Base-by-base conservation (phyloP, 2,888 invertebrate species). In the Disparrhopalites patrizii region DNA sequence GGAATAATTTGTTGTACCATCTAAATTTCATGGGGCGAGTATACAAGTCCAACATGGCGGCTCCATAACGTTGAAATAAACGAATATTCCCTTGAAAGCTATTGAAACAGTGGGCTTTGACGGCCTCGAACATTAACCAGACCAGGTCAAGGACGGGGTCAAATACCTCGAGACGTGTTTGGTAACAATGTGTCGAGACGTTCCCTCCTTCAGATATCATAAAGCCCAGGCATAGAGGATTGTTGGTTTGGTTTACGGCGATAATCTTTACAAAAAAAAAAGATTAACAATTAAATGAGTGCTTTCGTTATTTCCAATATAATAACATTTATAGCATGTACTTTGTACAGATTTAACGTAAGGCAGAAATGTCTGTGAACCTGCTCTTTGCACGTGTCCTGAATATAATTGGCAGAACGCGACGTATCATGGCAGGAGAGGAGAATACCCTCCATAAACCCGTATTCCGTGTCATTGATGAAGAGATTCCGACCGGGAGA, bases 121-220 rank as follows among this genome's bases (percentile, higher is more conserved):
- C 55, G 18, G 40, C 20, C 23, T 63, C 63, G 43, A 55, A 55
- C 54, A 63, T 54, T 36, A 63, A 28, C 63, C 63, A 63, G 20
- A 63, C 30, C 4, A 63, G 15, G 30, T 63, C 63, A 13, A 63
- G n/a, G 15, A 63, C 28, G 2, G 63, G 63, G 23, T 63, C 63
- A 31, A 63, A 43, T 1, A 52, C 30, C 10, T 36, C 38, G 8
- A 63, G 7, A 43, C 55, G 36, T 8, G 55, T 63, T 43, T 63
- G 63, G 15, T 38, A 54, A 43, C 63, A 63, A 20, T 38, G 40
- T 4, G 63, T 63, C 18, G 63, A 63, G n/a, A 18, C 20, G 3
- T 40, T 40, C 13, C 30, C n/a, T 7, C 30, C 43, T 2, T 40
- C 13, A 13, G 13, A 36, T 1, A n/a, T 27, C 27, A 62, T 38